Percentiles rank a stretch among this genome's conserved stretches.
These are phyloP conservation scores for Eclectus roratus DNA, from an alignment of 2,113 vertebrate genomes.

Conservation along the genomic window DNA sequence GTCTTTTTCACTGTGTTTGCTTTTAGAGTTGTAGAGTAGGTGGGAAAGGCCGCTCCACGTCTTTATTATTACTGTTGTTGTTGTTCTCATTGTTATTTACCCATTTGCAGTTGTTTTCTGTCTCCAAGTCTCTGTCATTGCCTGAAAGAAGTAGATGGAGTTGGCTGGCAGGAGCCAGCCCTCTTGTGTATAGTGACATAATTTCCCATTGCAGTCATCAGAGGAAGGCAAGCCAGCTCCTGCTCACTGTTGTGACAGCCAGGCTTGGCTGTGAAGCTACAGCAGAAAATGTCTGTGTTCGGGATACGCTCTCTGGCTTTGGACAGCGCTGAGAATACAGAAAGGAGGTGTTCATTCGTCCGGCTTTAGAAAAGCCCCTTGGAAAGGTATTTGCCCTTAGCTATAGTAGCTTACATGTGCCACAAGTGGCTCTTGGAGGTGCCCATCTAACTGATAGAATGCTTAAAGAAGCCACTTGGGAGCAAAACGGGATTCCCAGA, in stretches of 20 bases:
- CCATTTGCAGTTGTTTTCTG: neutral
- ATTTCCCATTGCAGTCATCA: neutral
- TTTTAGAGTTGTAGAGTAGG: neutral
- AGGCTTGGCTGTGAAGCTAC: neutral
- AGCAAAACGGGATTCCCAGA: neutral
- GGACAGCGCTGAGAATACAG: neutral
- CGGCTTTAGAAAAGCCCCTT: neutral
- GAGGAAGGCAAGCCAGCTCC: neutral
- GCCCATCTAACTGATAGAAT: fast-evolving
- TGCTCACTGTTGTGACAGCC: neutral
- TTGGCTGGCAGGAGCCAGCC: neutral
- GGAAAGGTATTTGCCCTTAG: neutral
- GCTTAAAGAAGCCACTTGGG: neutral
- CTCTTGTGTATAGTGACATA: neutral
- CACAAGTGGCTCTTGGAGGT: neutral
- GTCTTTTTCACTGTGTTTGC: neutral
- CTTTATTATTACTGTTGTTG: neutral
- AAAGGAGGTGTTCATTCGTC: neutral
- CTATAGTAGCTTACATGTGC: fast-evolving
- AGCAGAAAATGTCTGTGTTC: neutral
- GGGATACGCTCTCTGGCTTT: neutral
- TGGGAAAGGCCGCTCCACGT: neutral
- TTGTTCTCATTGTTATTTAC: neutral
- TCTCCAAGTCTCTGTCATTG: neutral
- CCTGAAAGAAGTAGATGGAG: neutral